A percentile compares a stretch with the other conserved stretches of the same genome.
phyloP scores from a whole-genome alignment of 1,140 invertebrate species.

The Pectinophora gossypiella region DNA sequence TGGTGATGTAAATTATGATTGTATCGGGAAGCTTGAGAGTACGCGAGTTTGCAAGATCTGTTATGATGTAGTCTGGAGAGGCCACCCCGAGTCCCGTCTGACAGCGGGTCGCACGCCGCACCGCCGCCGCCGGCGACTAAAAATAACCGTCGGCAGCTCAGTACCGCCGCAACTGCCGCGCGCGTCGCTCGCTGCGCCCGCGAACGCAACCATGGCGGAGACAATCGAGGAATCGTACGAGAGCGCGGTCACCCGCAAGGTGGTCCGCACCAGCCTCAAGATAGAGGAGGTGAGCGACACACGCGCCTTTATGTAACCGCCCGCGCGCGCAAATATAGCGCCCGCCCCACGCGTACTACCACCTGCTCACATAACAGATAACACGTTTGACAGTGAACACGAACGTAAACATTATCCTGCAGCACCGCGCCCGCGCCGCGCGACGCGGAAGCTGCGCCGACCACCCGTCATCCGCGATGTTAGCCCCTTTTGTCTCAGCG shows the following conservation, averaged over 20 bases:
- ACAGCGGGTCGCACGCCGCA: constrained; percentile 42
- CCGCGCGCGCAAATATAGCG: constrained; percentile 55
- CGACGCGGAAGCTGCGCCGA: neutral
- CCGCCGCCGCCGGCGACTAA: constrained; percentile 52
- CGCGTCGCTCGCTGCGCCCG: constrained; percentile 62
- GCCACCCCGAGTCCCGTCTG: constrained; percentile 44
- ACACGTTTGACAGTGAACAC: constrained; percentile 65
- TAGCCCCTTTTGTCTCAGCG: constrained; percentile 17
- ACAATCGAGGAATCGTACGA: constrained; percentile 77
- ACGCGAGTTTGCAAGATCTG: too few species aligned
- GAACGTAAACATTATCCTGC: constrained; percentile 50
- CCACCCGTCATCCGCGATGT: too few species aligned
- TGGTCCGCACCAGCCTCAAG: constrained; percentile 79
- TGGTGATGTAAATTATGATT: too few species aligned
- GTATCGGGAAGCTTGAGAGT: too few species aligned
- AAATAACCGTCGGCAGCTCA: constrained; percentile 61
- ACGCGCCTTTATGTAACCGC: constrained; percentile 62
- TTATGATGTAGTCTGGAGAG: too few species aligned
- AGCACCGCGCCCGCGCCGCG: constrained; percentile 4
- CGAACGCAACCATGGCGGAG: constrained; percentile 72
- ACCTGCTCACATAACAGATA: constrained; percentile 67
- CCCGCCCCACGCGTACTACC: constrained; percentile 32
- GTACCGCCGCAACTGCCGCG: constrained; percentile 64
- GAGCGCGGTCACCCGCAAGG: constrained; percentile 78
- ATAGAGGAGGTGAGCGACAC: constrained; percentile 79